Evolutionary conservation across 2,888 invertebrate genomes (phyloP).

Genomic region (Agonopterix arenella): DNA sequence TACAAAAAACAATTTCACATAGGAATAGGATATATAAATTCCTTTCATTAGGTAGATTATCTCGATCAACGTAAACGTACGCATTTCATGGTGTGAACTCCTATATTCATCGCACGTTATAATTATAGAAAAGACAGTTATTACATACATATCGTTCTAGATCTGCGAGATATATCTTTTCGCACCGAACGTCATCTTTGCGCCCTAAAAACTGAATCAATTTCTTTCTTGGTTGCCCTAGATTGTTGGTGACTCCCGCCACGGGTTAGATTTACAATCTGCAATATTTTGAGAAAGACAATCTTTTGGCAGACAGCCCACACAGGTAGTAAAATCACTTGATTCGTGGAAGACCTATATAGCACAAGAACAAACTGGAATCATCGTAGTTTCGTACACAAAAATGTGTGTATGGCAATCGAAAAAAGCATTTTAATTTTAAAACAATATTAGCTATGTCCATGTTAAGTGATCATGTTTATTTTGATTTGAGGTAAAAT

Average conservation of each 20-base stretch:
- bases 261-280: conserved; percentile 15
- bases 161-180: conserved; percentile 29
- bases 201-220: conserved; percentile 41
- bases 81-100: conserved; percentile 10
- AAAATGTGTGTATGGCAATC: too few species aligned
- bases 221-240: conserved; percentile 27
- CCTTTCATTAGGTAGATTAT: background rate
- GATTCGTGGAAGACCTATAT: too few species aligned
- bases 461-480: too few species aligned
- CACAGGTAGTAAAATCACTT: too few species aligned
- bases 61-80: conserved; percentile 2
- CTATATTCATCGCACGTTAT: conserved; percentile 26
- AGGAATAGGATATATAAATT: too few species aligned
- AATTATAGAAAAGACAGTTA: conserved; percentile 24
- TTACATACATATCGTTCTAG: conserved; percentile 21
- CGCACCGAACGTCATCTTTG: conserved; percentile 35
- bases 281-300: background rate
- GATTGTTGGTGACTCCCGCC: conserved; percentile 29
- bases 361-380: too few species aligned
- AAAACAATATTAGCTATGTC: too few species aligned
- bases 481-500: too few species aligned
- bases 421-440: too few species aligned
- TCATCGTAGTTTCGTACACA: too few species aligned
- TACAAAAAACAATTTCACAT: too few species aligned
- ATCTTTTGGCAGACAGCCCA: background rate